Percentiles rank a stretch among this genome's conserved stretches.
Evolutionary conservation across 2,888 invertebrate species (phyloP).

Genomic region (Aspidapion aeneum): DNA sequence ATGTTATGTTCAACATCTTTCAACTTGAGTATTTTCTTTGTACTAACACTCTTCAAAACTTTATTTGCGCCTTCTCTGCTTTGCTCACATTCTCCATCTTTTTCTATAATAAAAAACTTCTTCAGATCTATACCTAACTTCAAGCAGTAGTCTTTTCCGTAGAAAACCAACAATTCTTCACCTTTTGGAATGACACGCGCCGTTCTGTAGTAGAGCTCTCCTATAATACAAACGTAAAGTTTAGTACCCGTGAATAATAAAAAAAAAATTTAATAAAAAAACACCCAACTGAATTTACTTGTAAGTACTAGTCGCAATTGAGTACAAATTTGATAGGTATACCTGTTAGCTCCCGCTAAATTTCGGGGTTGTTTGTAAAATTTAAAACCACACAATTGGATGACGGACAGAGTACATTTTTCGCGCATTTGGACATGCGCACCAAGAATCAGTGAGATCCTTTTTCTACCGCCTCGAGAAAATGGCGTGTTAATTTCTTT

Average conservation of each 20-base stretch:
- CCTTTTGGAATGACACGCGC: conserved; percentile 37
- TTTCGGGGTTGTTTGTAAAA: not conserved
- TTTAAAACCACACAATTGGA: not conserved
- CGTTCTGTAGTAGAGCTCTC: conserved; percentile 37
- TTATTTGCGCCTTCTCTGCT: not conserved
- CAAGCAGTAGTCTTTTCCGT: conserved; percentile 43
- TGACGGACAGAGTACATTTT: too few relatives aligned
- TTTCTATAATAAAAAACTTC: conserved; percentile 26
- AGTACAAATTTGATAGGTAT: too few relatives aligned
- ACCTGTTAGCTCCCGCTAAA: too few relatives aligned
- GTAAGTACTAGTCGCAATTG: conserved; percentile 8
- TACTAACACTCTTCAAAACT: not conserved
- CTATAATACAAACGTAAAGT: too few relatives aligned
- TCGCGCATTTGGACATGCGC: too few relatives aligned
- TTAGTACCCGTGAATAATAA: too few relatives aligned
- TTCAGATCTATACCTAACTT: conserved; percentile 39
- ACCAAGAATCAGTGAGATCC: too few relatives aligned
- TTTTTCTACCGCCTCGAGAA: too few relatives aligned
- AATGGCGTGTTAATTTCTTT: too few relatives aligned
- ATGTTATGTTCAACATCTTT: too few relatives aligned
- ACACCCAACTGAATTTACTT: conserved; percentile 14
- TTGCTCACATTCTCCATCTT: conserved; percentile 13
- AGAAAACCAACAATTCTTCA: conserved; percentile 48
- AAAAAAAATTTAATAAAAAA: not conserved
- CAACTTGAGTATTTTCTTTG: too few relatives aligned